These are phyloP conservation scores for Phyllostomus hastatus DNA, from an alignment of 2,113 vertebrate genomes.

Conservation along the genomic window DNA sequence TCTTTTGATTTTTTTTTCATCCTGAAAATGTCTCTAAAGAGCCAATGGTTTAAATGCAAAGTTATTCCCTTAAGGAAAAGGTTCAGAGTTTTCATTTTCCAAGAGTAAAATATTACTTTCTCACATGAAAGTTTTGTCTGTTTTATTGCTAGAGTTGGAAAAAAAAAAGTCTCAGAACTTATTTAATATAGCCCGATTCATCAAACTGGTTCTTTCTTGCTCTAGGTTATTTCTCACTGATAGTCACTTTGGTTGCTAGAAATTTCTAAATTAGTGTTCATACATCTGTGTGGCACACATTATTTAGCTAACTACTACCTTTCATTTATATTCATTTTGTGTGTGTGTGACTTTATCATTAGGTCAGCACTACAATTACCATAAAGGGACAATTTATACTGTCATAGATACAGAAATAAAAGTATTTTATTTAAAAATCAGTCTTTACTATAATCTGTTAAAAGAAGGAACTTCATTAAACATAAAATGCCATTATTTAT, in stretches of 20 bases:
- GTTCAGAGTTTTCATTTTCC: slow-evolving; percentile 77
- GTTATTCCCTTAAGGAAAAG: slow-evolving; percentile 71
- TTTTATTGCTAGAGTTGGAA: slow-evolving; percentile 61
- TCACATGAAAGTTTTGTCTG: slow-evolving; percentile 72
- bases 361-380: slow-evolving; percentile 60
- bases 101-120: slow-evolving; percentile 75
- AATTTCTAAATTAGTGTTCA: slow-evolving; percentile 75
- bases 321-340: slow-evolving; percentile 74
- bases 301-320: slow-evolving; percentile 77
- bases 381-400: slow-evolving; percentile 64
- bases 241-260: slow-evolving; percentile 70
- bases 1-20: slow-evolving; percentile 56
- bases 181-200: slow-evolving; percentile 76
- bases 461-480: slow-evolving; percentile 31
- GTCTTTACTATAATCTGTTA: slow-evolving; percentile 47
- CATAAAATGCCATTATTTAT: slow-evolving; percentile 61
- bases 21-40: slow-evolving; percentile 73
- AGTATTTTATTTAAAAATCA: slow-evolving; percentile 69
- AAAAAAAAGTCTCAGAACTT: slow-evolving; percentile 64
- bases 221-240: slow-evolving; percentile 77
- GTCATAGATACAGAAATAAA: slow-evolving; percentile 48
- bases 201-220: slow-evolving; percentile 75
- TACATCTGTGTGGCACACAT: slow-evolving; percentile 62
- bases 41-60: slow-evolving; percentile 71
- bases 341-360: slow-evolving; percentile 67